phyloP scores from a whole-genome alignment of 2,888 invertebrate genomes.

The Abrostola triplasia region DNA sequence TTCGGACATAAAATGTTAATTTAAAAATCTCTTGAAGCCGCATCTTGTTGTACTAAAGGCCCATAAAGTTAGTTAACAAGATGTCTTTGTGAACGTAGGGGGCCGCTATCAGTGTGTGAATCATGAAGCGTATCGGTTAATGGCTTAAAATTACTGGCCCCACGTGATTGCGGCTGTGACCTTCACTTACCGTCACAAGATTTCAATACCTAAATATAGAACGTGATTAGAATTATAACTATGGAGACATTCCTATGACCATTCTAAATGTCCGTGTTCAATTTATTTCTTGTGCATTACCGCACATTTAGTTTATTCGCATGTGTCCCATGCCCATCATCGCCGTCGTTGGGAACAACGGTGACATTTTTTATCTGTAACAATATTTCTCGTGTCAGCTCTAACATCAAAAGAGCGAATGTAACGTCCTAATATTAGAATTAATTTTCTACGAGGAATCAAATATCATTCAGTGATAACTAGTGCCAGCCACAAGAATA shows the following conservation, averaged over 20 bases:
- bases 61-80: constrained; percentile 37
- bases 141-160: constrained; percentile 71
- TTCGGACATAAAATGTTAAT: constrained; percentile 56
- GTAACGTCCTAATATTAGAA: constrained; percentile 80
- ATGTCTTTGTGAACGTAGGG: constrained; percentile 46
- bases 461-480: constrained; percentile 81
- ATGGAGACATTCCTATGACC: constrained; percentile 21
- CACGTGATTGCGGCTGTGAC: constrained; percentile 66
- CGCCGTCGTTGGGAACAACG: constrained; percentile 27
- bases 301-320: constrained; percentile 21
- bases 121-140: constrained; percentile 77
- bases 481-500: constrained; percentile 78
- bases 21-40: constrained; percentile 39
- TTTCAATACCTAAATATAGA: constrained; percentile 52
- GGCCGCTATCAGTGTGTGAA: constrained; percentile 57
- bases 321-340: constrained; percentile 35
- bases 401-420: constrained; percentile 62
- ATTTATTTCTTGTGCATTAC: constrained; percentile 24
- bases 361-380: constrained; percentile 33
- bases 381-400: constrained; percentile 54
- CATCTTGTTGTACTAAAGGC: constrained; percentile 16
- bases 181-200: constrained; percentile 65
- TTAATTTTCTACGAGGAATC: constrained; percentile 80
- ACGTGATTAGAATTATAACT: constrained; percentile 43
- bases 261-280: constrained; percentile 17